Percentiles rank a stretch among this genome's conserved stretches.
Evolutionary conservation across 2,888 invertebrate species (phyloP).

Genomic region (Vannuccia rotundouncinata): DNA sequence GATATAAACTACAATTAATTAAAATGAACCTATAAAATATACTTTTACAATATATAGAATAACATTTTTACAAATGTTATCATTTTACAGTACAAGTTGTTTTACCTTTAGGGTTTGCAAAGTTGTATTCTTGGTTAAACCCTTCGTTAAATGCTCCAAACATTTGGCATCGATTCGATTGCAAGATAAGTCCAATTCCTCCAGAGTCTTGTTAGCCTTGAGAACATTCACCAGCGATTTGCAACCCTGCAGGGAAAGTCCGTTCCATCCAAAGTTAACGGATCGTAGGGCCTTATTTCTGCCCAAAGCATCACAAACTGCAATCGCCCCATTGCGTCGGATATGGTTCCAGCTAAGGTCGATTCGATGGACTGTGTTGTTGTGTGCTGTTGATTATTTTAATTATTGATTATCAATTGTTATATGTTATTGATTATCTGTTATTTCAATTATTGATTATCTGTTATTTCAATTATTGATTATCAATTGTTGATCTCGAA

Average conservation of each 20-base stretch:
- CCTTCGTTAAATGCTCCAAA: conserved; percentile 45
- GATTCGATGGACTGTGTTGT: no score
- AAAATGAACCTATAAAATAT: no score
- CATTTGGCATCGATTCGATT: conserved; percentile 48
- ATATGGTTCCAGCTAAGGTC: conserved; percentile 52
- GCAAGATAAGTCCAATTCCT: conserved; percentile 46
- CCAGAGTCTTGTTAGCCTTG: conserved; percentile 41
- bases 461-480: no score
- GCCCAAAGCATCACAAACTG: conserved; percentile 43
- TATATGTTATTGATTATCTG: no score
- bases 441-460: no score
- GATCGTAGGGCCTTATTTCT: neutral
- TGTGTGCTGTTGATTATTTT: no score
- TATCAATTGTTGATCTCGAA: no score
- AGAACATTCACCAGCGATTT: neutral
- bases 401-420: no score
- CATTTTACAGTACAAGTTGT: no score
- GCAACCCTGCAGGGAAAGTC: conserved; percentile 7
- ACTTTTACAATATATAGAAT: no score
- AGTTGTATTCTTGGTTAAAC: conserved; percentile 45
- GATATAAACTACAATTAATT: no score
- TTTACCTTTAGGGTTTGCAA: conserved; percentile 42
- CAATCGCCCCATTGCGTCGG: conserved; percentile 42
- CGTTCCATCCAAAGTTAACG: conserved; percentile 13
- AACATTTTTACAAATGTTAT: no score